Percentiles rank a stretch among this genome's conserved stretches.
phyloP scores from a whole-genome alignment of 64 coral and sea anemone genomes.

The Montipora sp. region DNA sequence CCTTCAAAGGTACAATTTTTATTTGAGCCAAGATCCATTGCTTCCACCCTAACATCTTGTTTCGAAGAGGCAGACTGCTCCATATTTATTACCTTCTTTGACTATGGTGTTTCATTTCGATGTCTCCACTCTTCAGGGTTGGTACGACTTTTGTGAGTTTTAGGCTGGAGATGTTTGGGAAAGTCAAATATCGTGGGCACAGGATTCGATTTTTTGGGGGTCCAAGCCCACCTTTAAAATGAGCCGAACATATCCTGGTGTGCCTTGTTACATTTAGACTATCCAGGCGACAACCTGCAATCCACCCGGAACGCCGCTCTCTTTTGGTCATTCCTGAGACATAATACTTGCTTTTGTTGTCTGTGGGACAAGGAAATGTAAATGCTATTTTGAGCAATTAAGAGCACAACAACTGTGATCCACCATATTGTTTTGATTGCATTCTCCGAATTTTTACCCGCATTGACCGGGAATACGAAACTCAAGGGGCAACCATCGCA shows the following conservation, averaged over 20 bases:
- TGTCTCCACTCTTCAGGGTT: slow-evolving; percentile 8
- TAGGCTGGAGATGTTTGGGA: neutral
- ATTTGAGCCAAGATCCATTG: neutral
- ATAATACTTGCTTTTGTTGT: neutral
- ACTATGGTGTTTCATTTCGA: neutral
- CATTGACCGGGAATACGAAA: neutral
- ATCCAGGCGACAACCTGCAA: slow-evolving; percentile 10
- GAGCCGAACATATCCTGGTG: no score
- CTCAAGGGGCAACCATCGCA: no score
- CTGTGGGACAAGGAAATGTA: neutral
- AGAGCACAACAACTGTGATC: slow-evolving; percentile 8
- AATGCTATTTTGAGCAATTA: neutral
- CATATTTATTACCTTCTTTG: neutral
- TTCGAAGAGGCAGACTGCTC: neutral
- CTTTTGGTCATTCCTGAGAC: slow-evolving; percentile 2
- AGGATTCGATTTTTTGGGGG: no score
- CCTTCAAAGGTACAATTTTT: neutral
- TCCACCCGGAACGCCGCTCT: neutral
- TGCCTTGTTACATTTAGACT: no score
- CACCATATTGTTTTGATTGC: neutral
- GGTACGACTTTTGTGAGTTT: neutral
- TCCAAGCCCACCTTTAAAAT: no score
- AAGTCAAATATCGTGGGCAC: no score
- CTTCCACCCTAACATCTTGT: neutral
- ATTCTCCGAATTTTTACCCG: neutral